Conservation (phyloP, 2,113 vertebrate species). For the Clarias macrocephalus region DNA sequence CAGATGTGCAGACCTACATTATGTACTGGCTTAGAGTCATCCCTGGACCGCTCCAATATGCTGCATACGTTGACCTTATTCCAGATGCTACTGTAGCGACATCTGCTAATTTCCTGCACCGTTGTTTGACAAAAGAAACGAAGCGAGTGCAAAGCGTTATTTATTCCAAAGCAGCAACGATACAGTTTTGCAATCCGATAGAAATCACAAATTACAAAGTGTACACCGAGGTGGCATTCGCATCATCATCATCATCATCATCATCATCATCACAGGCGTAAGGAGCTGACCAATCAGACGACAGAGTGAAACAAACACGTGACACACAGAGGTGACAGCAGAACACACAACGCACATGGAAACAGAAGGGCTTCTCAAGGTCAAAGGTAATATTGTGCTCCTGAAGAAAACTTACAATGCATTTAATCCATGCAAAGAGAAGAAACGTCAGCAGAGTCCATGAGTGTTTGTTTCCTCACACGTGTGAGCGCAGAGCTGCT, state of each 20-base stretch:
- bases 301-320: conserved; percentile 23
- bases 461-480: background rate
- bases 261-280: conserved; percentile 22
- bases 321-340: conserved; percentile 32
- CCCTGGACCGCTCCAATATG: background rate
- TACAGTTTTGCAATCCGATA: conserved; percentile 56
- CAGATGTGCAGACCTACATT: background rate
- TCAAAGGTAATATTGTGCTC: conserved; percentile 36
- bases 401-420: conserved; percentile 22
- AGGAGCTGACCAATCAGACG: conserved; percentile 27
- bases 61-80: background rate
- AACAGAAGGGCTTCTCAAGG: background rate
- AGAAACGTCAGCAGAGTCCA: conserved; percentile 1
- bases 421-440: conserved; percentile 40
- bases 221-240: conserved; percentile 37
- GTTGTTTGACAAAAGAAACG: background rate
- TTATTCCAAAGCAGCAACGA: conserved; percentile 53
- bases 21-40: background rate
- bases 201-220: conserved; percentile 52
- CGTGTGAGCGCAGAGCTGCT: conserved; percentile 22
- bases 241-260: conserved; percentile 15
- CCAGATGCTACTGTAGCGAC: background rate
- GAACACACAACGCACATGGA: conserved; percentile 32
- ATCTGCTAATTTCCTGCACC: background rate
- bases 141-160: conserved; percentile 48